Evolutionary conservation across 1,140 invertebrate species (phyloP), one percentile per base, ranked within the genome.

Genomic region (Drosophila pseudoobscura): DNA sequence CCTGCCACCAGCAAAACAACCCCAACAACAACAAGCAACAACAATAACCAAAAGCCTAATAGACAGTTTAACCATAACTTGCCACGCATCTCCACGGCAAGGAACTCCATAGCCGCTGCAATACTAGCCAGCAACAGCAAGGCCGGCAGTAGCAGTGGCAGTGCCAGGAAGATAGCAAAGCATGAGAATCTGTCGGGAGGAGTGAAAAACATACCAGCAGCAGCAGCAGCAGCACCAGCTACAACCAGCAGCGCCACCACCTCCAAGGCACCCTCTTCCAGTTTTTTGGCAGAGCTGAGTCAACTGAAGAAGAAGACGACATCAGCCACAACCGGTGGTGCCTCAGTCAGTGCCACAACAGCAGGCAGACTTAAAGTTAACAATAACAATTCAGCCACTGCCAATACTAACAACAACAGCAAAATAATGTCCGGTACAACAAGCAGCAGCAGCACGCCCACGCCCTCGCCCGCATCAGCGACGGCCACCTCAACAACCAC

Each of bases 391-490:
- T 63, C 71, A 76, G 69, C 80, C 71, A 80, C 88, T 75, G 80
- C 74, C 89, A 77, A 78, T 65, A 74, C 46, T 66, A 70, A 22
- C 39, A 62, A 64, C 61, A 78, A 69, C 54, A 61, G 58, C 61
- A 75, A 75, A 75, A 78, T 75, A 78, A 87, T 85, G 53, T 88
- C 85, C 80, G 68, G 72, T 57, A 47, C 78, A 55, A 55, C 74
- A 65, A 56, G 79, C 71, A 72, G 71, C 80, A 47, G 57, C 69
- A 45, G 59, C 44, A 53, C 53, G 43, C 62, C 80, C 55, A 74
- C 80, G 44, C 74, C 88, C 52, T 57, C 83, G 50, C 55, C 84
- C 41, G 65, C 61, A 54, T 50, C 79, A 46, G 58, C 66, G 35
- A 63, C 75, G 58, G 73, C 78, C 72, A 65, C 62, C 69, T 61